Percentiles rank a stretch among this genome's conserved stretches.
phyloP scores from a whole-genome alignment of 2,888 invertebrate species.

The Drosophila mimica region DNA sequence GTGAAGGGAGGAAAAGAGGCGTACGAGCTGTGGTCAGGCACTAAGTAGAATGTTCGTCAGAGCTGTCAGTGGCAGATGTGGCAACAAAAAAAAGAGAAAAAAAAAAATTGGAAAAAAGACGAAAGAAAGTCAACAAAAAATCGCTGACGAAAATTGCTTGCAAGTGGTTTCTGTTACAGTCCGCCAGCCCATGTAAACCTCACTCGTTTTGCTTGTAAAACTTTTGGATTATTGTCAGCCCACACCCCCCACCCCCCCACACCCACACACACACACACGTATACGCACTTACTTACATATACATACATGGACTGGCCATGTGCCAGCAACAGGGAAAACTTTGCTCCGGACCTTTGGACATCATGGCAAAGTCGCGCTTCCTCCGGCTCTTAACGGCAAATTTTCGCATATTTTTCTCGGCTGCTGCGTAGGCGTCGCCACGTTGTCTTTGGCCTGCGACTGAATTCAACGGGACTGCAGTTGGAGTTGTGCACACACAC shows the following conservation, averaged over 20 bases:
- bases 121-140: conserved; percentile 37
- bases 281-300: conserved; percentile 12
- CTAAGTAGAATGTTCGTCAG: conserved; percentile 64
- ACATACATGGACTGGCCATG: conserved; percentile 56
- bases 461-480: conserved; percentile 52
- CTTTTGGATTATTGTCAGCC: conserved; percentile 80
- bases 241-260: conserved; percentile 26
- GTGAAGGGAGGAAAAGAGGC: not conserved
- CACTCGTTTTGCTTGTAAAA: conserved; percentile 79
- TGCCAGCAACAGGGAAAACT: conserved; percentile 63
- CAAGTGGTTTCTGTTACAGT: conserved; percentile 78
- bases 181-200: conserved; percentile 72
- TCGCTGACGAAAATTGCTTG: conserved; percentile 78
- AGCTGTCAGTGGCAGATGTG: conserved; percentile 69
- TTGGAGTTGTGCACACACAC: conserved; percentile 39
- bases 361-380: conserved; percentile 52
- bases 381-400: conserved; percentile 68
- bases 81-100: not conserved
- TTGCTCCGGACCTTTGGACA: conserved; percentile 57
- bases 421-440: conserved; percentile 71
- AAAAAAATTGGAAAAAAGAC: conserved; percentile 5
- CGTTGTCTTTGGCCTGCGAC: conserved; percentile 67
- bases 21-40: conserved; percentile 60
- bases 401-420: conserved; percentile 76
- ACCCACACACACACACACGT: conserved; percentile 14